These are phyloP conservation scores for Galerucella calmariensis DNA, from an alignment of 2,888 invertebrate genomes.

Conservation along the genomic window DNA sequence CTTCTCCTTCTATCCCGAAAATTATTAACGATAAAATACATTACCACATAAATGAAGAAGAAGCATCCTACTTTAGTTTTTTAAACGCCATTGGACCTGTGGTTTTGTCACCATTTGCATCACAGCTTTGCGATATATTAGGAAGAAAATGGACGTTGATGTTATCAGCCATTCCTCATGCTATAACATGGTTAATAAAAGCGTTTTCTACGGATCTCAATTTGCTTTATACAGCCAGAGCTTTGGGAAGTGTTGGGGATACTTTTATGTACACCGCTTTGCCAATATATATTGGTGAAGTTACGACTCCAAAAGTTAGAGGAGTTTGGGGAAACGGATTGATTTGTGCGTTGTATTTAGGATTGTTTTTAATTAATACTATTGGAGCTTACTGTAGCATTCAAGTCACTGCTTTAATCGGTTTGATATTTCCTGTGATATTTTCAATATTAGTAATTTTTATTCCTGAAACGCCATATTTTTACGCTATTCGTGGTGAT, in stretches of 20 bases:
- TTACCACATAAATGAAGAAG: slow-evolving; percentile 55
- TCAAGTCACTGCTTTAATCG: slow-evolving; percentile 68
- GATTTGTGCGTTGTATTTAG: slow-evolving; percentile 51
- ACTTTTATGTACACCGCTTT: slow-evolving; percentile 51
- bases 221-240: slow-evolving; percentile 54
- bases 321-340: slow-evolving; percentile 57
- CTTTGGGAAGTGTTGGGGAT: slow-evolving; percentile 53
- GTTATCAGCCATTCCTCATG: slow-evolving; percentile 52
- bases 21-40: slow-evolving; percentile 53
- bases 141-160: slow-evolving; percentile 55
- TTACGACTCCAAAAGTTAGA: slow-evolving; percentile 54
- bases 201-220: slow-evolving; percentile 50
- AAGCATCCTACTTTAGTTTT: slow-evolving; percentile 59
- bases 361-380: slow-evolving; percentile 61
- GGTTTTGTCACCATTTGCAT: slow-evolving; percentile 45
- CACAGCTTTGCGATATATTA: slow-evolving; percentile 51
- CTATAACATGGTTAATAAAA: slow-evolving; percentile 49
- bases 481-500: slow-evolving; percentile 50
- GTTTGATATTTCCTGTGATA: slow-evolving; percentile 68
- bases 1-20: slow-evolving; percentile 57
- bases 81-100: slow-evolving; percentile 54
- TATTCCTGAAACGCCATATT: slow-evolving; percentile 70
- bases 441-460: slow-evolving; percentile 67
- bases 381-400: slow-evolving; percentile 69
- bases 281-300: slow-evolving; percentile 57